Evolutionary conservation across 2,888 invertebrate species (phyloP).

Genomic region (Hermaeophaga mercurialis): DNA sequence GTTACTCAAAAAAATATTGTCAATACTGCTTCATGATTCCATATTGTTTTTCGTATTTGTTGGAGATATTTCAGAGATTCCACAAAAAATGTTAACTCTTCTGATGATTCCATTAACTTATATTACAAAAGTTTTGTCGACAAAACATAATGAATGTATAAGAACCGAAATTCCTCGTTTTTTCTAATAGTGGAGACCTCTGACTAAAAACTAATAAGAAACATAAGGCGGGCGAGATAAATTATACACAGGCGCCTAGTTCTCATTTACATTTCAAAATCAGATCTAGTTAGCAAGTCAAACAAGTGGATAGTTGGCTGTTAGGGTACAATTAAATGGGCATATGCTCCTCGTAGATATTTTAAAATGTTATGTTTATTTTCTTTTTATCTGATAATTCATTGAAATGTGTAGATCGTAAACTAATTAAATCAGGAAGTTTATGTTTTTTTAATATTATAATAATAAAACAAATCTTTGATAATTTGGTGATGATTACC

Average conservation of each 20-base stretch:
- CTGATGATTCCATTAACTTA: too few species aligned
- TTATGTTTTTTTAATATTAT: too few species aligned
- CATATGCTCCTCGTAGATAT: slow-evolving; percentile 25
- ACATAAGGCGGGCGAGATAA: slow-evolving; percentile 44
- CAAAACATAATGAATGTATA: slow-evolving; percentile 1
- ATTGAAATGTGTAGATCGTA: too few species aligned
- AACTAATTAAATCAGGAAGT: too few species aligned
- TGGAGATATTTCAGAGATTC: too few species aligned
- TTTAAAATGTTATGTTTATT: neutral
- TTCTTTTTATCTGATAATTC: neutral
- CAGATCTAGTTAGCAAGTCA: slow-evolving; percentile 40
- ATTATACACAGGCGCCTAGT: slow-evolving; percentile 49
- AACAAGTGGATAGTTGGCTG: slow-evolving; percentile 32
- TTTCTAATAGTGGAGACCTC: slow-evolving; percentile 24
- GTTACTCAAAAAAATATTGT: too few species aligned
- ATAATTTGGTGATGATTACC: too few species aligned
- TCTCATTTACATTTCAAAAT: slow-evolving; percentile 48
- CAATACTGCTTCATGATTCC: too few species aligned
- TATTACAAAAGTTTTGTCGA: slow-evolving; percentile 20
- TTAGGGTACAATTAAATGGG: slow-evolving; percentile 43
- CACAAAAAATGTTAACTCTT: too few species aligned
- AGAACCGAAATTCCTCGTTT: slow-evolving; percentile 10
- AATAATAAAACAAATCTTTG: too few species aligned
- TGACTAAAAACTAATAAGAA: slow-evolving; percentile 40
- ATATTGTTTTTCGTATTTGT: too few species aligned